Base-by-base conservation (phyloP, 2,113 vertebrate species). In the Ardeotis arabs region DNA sequence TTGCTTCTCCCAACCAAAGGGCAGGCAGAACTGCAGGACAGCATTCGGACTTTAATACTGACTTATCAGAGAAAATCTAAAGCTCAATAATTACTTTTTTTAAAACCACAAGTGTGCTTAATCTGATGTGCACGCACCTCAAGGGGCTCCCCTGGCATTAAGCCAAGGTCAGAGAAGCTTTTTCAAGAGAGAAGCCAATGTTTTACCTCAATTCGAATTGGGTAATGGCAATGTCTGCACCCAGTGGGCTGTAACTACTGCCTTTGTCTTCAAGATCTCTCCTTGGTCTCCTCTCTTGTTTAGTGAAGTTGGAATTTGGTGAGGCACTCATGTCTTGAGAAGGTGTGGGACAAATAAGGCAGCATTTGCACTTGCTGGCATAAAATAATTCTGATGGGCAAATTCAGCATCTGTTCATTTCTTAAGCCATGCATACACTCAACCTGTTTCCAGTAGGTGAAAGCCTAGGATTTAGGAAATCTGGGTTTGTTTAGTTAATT, bases 51-150 rank as follows among this genome's bases (percentile, higher is more conserved):
- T 90, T 72, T 55, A 89, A 50, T 67, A 76, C 37, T 2, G 6
- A 77, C 20, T 91, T 94, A 87, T 23, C 33, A 28, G 81, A 76
- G 74, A 69, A 68, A 84, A 82, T 64, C 60, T 84, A 56, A 84
- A 95, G 10, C 76, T 82, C 49, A 70, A 21, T 78, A 87, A 68
- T 87, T 69, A 67, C 31, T 92, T 84, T 52, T 53, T 31, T 11
- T 22, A 50, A 91, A 94, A 64, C 11, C 0, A 0, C 9, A 70
- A 68, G 29, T 35, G 35, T 35, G 35, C 35, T 35, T 35, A 35
- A 35, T 35, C 35, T 35, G 35, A 35, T 81, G 31, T 1, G 0
- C 24, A 22, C 0, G 0, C 12, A 53, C 15, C 60, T 79, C 84
- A 68, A 70, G 63, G n/a, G 49, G 60, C 15, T 82, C 31, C 29